phyloP scores from a whole-genome alignment of 1,140 invertebrate genomes.

The Conus betulinus region DNA sequence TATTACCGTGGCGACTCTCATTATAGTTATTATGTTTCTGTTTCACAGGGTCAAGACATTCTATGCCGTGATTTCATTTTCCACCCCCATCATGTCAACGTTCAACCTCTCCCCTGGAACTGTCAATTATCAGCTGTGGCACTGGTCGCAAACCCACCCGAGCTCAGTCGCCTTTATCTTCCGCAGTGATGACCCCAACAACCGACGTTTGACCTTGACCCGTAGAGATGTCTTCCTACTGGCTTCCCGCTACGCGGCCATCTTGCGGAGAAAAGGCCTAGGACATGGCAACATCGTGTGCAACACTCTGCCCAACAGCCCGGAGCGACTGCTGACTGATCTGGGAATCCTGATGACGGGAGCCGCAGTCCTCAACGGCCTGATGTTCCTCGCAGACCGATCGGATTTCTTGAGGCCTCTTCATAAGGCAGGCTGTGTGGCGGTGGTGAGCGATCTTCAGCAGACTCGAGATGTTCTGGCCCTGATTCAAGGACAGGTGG shows the following conservation, averaged over 20 bases:
- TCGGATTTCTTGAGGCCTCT: background rate
- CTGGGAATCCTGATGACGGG: background rate
- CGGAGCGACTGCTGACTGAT: background rate
- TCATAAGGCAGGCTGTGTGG: background rate
- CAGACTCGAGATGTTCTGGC: background rate
- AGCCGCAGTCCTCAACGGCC: background rate
- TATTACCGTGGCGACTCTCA: no score
- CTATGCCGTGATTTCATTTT: no score
- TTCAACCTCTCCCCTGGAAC: background rate
- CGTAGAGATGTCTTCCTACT: background rate
- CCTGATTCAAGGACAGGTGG: background rate
- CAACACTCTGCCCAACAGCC: conserved; percentile 16
- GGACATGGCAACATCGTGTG: background rate
- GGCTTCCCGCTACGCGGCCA: background rate
- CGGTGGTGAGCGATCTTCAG: background rate
- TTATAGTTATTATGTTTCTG: no score
- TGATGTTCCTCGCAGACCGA: background rate
- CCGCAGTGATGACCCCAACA: background rate
- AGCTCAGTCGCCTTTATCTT: background rate
- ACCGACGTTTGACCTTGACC: background rate
- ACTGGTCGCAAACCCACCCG: background rate
- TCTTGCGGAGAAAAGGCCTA: background rate
- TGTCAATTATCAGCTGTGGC: background rate
- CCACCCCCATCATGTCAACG: no score
- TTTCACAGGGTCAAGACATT: no score